A percentile compares a stretch with the other conserved stretches of the same genome.
Conservation (phyloP, 2,888 invertebrate species). For the Conchocele bisecta region DNA sequence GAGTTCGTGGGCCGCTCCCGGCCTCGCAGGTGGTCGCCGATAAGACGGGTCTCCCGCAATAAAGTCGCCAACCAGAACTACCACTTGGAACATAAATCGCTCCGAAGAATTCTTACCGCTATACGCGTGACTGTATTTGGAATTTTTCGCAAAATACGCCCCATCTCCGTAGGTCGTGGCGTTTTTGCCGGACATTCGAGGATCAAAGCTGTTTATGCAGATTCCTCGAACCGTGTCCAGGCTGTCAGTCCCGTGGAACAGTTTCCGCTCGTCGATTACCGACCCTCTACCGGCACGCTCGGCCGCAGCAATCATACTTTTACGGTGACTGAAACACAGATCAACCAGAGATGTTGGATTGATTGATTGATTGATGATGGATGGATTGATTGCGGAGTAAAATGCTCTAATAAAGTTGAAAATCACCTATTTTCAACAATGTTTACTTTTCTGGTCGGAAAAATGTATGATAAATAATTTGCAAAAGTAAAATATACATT, state of each 20-base stretch:
- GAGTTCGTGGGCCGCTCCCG: constrained; percentile 46
- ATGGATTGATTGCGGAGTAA: no score
- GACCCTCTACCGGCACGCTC: constrained; percentile 15
- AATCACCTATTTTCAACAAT: no score
- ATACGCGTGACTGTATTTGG: constrained; percentile 63
- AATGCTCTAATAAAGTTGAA: no score
- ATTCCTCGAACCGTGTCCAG: constrained; percentile 62
- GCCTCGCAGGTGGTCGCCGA: constrained; percentile 62
- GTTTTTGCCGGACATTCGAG: constrained; percentile 66
- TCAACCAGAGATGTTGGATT: no score
- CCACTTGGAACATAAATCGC: constrained; percentile 66
- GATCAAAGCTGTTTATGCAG: constrained; percentile 69
- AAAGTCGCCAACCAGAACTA: constrained; percentile 70
- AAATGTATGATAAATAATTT: no score
- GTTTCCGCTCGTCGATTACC: constrained; percentile 41
- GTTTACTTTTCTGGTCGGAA: no score
- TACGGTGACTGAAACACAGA: constrained; percentile 43
- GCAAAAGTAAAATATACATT: no score
- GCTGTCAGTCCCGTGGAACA: constrained; percentile 71
- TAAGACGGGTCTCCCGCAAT: constrained; percentile 52
- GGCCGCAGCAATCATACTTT: constrained; percentile 34
- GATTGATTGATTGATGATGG: no score
- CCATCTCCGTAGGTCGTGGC: constrained; percentile 72
- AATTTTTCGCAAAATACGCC: constrained; percentile 64
- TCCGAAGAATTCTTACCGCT: constrained; percentile 21